A percentile compares a stretch with the other conserved stretches of the same genome.
Conservation (phyloP, 1,140 invertebrate genomes). For the Bemisia tabaci region DNA sequence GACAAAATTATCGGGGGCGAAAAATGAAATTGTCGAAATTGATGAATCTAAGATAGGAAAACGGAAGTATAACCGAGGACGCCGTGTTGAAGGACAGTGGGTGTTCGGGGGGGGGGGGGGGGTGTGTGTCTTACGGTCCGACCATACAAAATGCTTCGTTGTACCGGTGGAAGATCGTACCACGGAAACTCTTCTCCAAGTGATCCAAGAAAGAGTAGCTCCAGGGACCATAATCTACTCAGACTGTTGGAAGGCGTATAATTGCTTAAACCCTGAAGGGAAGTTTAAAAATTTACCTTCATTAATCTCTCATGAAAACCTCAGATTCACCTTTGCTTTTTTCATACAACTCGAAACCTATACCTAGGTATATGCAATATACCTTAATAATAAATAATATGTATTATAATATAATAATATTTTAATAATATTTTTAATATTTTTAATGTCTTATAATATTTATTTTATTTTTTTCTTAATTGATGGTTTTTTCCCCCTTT, state of each 20-base stretch:
- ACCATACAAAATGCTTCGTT: not conserved
- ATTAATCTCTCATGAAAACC: too few relatives aligned
- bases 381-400: too few relatives aligned
- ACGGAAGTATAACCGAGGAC: slow-evolving; percentile 5
- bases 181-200: not conserved
- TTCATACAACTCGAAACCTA: too few relatives aligned
- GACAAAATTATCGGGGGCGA: not conserved
- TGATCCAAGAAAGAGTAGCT: slow-evolving; percentile 21
- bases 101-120: not conserved
- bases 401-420: too few relatives aligned
- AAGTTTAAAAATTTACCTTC: too few relatives aligned
- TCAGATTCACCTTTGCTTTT: too few relatives aligned
- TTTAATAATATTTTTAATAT: too few relatives aligned
- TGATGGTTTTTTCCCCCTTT: too few relatives aligned
- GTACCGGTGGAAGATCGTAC: slow-evolving; percentile 5
- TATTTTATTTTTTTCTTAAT: too few relatives aligned
- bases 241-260: slow-evolving; percentile 25
- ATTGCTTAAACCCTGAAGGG: too few relatives aligned
- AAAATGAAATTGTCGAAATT: not conserved
- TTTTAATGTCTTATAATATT: too few relatives aligned
- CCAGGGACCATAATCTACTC: slow-evolving; percentile 24
- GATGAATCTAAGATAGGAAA: slow-evolving; percentile 5
- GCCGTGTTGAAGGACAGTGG: slow-evolving; percentile 1
- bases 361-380: too few relatives aligned
- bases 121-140: not conserved